phyloP scores from a whole-genome alignment of 1,140 invertebrate genomes.

The Leptoteleia sp. region DNA sequence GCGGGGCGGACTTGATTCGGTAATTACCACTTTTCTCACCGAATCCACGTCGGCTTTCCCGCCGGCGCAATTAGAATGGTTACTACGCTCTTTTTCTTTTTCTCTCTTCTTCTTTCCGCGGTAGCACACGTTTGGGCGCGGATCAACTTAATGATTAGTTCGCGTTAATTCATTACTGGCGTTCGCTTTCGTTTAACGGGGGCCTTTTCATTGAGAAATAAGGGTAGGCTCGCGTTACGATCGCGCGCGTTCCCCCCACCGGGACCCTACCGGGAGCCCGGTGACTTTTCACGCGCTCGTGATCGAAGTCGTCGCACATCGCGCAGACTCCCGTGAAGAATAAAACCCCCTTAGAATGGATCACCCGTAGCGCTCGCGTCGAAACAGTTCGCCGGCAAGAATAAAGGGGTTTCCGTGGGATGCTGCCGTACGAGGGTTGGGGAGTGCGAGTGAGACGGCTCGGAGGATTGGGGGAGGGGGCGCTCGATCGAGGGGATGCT shows the following conservation, averaged over 20 bases:
- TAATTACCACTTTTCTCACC: slow-evolving; percentile 48
- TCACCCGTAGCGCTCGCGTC: slow-evolving; percentile 53
- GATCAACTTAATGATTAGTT: slow-evolving; percentile 46
- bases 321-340: slow-evolving; percentile 53
- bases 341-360: slow-evolving; percentile 42
- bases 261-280: slow-evolving; percentile 23
- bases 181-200: slow-evolving; percentile 32
- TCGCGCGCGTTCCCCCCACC: too few relatives aligned
- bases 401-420: slow-evolving; percentile 33
- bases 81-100: too few relatives aligned
- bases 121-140: too few relatives aligned
- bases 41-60: slow-evolving; percentile 2
- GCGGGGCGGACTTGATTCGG: slow-evolving; percentile 9
- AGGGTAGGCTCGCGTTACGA: slow-evolving; percentile 59
- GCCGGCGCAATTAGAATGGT: too few relatives aligned
- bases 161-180: slow-evolving; percentile 46
- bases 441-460: slow-evolving; percentile 15
- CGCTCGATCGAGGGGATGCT: slow-evolving; percentile 41
- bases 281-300: slow-evolving; percentile 74
- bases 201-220: slow-evolving; percentile 4
- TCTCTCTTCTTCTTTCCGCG: too few relatives aligned
- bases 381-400: slow-evolving; percentile 23
- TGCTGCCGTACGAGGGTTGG: slow-evolving; percentile 1
- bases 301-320: slow-evolving; percentile 56
- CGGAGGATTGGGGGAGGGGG: too few relatives aligned